Percentiles rank a stretch among this genome's conserved stretches.
Evolutionary conservation across 1,140 invertebrate species (phyloP).

Genomic region (Chymomyza costata): DNA sequence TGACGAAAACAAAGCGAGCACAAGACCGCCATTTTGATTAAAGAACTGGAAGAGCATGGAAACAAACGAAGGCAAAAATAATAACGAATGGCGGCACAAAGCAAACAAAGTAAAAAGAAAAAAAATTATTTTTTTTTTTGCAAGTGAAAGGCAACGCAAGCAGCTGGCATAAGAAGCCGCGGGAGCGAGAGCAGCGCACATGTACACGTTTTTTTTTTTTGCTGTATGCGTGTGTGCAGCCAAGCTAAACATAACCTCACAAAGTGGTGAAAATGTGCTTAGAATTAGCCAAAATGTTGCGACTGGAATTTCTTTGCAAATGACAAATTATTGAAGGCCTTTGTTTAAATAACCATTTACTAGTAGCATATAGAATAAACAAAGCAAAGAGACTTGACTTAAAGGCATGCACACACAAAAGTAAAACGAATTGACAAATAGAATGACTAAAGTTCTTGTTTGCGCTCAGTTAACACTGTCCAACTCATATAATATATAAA

Average conservation of each 20-base stretch:
- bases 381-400: too few species aligned
- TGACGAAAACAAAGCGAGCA: conserved; percentile 18
- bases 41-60: conserved; percentile 54
- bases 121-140: conserved; percentile 32
- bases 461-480: too few species aligned
- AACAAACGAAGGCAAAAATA: conserved; percentile 46
- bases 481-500: too few species aligned
- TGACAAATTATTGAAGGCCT: conserved; percentile 4
- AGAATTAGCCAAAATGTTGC: conserved; percentile 19
- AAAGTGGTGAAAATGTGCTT: conserved; percentile 53
- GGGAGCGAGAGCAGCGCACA: conserved; percentile 14
- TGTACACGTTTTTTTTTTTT: neutral
- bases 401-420: conserved; percentile 6
- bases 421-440: too few species aligned
- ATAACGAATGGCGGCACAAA: conserved; percentile 60
- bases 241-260: conserved; percentile 70
- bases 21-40: conserved; percentile 64
- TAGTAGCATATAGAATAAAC: too few species aligned
- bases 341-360: conserved; percentile 14
- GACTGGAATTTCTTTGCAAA: conserved; percentile 30
- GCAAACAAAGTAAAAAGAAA: conserved; percentile 50
- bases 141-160: conserved; percentile 56
- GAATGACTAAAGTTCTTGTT: too few species aligned
- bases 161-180: conserved; percentile 5
- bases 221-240: too few species aligned